These are phyloP conservation scores for Rhombomys opimus DNA, from an alignment of 2,113 vertebrate species.

Conservation along the genomic window DNA sequence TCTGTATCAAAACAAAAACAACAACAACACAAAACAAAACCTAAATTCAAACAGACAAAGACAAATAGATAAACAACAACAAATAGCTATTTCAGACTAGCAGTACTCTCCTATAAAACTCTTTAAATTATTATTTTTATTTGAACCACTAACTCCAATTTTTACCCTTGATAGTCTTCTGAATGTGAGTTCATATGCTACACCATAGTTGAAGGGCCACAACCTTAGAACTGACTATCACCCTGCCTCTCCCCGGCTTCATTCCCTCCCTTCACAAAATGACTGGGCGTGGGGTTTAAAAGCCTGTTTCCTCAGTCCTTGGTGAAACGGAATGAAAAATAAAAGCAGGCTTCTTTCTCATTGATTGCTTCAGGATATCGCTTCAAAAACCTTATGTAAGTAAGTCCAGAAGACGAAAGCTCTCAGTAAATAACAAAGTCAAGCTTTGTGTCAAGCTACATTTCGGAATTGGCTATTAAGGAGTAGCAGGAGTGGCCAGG, in stretches of 20 bases:
- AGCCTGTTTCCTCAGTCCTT: conserved; percentile 10
- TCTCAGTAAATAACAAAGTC: background rate
- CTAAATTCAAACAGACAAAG: background rate
- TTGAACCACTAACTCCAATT: background rate
- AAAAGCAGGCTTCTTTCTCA: background rate
- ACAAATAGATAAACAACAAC: background rate
- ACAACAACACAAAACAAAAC: background rate
- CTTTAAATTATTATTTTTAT: background rate
- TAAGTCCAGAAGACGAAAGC: background rate
- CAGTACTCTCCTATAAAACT: background rate
- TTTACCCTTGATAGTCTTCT: background rate
- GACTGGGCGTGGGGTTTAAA: background rate
- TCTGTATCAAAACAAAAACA: background rate
- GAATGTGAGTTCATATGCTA: background rate
- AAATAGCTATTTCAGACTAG: background rate
- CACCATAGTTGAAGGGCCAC: background rate
- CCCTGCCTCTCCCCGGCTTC: too few relatives aligned
- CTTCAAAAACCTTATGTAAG: background rate
- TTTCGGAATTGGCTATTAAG: background rate
- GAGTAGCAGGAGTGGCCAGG: background rate
- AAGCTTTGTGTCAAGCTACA: background rate
- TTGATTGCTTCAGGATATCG: background rate
- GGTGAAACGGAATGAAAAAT: background rate
- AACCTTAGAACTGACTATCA: background rate
- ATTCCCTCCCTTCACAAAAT: background rate